These are phyloP conservation scores for Augochlora pura DNA, from an alignment of 1,140 invertebrate species.

Conservation along the genomic window DNA sequence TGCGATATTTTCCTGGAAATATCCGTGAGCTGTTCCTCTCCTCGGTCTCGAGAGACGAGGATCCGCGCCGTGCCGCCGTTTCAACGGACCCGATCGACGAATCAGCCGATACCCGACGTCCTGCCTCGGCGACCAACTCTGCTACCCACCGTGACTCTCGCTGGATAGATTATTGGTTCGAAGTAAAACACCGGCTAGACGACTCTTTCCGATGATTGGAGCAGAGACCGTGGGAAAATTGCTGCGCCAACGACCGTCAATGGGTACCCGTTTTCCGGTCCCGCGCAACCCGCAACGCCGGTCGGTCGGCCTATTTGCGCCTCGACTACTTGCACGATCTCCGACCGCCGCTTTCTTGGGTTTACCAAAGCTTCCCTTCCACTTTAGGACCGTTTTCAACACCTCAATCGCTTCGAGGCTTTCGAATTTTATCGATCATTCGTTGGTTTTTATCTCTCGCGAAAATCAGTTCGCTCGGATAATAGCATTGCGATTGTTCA, in stretches of 20 bases:
- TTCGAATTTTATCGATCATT: too few species aligned
- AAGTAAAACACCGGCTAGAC: constrained; percentile 21
- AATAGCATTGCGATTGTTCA: too few species aligned
- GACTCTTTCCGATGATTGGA: constrained; percentile 19
- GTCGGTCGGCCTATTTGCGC: not conserved
- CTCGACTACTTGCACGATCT: not conserved
- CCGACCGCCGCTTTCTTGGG: too few species aligned
- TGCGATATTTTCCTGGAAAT: constrained; percentile 42
- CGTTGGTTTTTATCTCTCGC: too few species aligned
- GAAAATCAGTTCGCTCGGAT: too few species aligned
- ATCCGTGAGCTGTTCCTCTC: constrained; percentile 18
- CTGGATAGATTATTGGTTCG: constrained; percentile 18
- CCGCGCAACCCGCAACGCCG: not conserved
- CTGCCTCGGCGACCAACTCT: not conserved
- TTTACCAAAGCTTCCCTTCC: too few species aligned
- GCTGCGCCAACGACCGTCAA: not conserved
- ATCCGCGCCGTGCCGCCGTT: constrained; percentile 10
- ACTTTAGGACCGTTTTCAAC: too few species aligned
- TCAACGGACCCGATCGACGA: constrained; percentile 29
- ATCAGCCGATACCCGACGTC: not conserved
- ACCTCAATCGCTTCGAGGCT: too few species aligned
- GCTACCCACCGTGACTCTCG: constrained; percentile 4
- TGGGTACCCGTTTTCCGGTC: not conserved
- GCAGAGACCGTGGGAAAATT: constrained; percentile 34
- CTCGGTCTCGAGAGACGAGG: not conserved